A percentile compares a stretch with the other conserved stretches of the same genome.
These are phyloP conservation scores for Uropetala carovei DNA, from an alignment of 2,888 invertebrate species.

Conservation along the genomic window DNA sequence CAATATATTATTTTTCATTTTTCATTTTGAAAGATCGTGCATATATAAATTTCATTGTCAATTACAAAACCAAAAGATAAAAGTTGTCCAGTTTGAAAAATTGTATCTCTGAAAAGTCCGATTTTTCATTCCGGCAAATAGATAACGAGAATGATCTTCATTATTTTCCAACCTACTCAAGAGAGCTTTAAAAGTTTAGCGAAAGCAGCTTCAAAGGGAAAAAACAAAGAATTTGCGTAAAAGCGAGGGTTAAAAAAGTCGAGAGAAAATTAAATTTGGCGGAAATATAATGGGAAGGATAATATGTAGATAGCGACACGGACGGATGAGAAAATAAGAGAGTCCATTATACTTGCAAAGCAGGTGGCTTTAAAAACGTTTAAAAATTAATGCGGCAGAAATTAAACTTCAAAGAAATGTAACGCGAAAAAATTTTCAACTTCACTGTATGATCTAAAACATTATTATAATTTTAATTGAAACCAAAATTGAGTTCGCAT, in stretches of 20 bases:
- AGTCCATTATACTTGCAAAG: constrained; percentile 16
- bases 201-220: not conserved
- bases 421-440: not conserved
- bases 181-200: not conserved
- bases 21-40: no score
- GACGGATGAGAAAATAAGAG: not conserved
- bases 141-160: no score
- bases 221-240: not conserved
- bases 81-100: no score
- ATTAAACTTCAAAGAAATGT: not conserved
- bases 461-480: no score
- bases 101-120: no score
- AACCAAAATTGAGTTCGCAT: no score
- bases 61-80: no score
- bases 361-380: not conserved
- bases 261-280: not conserved
- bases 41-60: no score
- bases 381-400: not conserved
- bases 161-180: no score
- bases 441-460: no score
- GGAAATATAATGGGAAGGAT: constrained; percentile 2
- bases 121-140: no score
- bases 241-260: not conserved
- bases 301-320: not conserved
- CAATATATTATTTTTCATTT: no score